Conservation (phyloP, 2,888 invertebrate species). For the Pseudanteris insignis region DNA sequence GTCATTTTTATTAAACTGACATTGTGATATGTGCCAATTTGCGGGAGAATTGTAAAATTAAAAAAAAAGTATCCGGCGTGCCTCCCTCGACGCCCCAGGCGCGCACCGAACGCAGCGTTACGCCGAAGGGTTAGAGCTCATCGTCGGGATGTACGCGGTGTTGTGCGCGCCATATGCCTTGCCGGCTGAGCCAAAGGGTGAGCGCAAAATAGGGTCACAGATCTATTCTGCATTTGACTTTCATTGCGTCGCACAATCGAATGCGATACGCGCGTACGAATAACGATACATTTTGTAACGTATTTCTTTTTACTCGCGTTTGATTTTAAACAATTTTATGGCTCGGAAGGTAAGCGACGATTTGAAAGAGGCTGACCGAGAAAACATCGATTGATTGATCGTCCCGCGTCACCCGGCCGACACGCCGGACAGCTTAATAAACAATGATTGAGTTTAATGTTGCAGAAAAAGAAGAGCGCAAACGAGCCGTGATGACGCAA, state of each 20-base stretch:
- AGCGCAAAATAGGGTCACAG: slow-evolving; percentile 40
- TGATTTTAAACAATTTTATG: slow-evolving; percentile 31
- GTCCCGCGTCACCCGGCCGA: too few species aligned
- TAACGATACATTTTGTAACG: slow-evolving; percentile 34
- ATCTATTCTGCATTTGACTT: slow-evolving; percentile 60
- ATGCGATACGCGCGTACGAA: slow-evolving; percentile 26
- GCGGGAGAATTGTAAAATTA: slow-evolving; percentile 45
- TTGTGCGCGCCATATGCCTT: slow-evolving; percentile 41
- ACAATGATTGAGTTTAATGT: slow-evolving; percentile 7
- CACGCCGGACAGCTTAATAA: background rate
- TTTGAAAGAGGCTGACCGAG: slow-evolving; percentile 6
- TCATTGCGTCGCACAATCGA: slow-evolving; percentile 61
- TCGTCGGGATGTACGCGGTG: slow-evolving; percentile 35
- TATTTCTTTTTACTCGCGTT: slow-evolving; percentile 22
- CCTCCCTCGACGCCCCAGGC: slow-evolving; percentile 33
- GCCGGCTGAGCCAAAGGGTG: slow-evolving; percentile 39
- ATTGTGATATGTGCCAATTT: slow-evolving; percentile 43
- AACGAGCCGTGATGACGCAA: slow-evolving; percentile 11
- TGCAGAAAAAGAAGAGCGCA: slow-evolving; percentile 4
- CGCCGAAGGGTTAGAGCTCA: slow-evolving; percentile 37
- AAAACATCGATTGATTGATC: slow-evolving; percentile 9
- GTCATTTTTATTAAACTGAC: slow-evolving; percentile 43
- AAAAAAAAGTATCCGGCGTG: slow-evolving; percentile 43
- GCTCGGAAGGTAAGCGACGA: slow-evolving; percentile 18
- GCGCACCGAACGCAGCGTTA: slow-evolving; percentile 34